Percentiles rank a stretch among this genome's conserved stretches.
Evolutionary conservation across 1,140 invertebrate species (phyloP).

Genomic region (Andrena cerasifolii): DNA sequence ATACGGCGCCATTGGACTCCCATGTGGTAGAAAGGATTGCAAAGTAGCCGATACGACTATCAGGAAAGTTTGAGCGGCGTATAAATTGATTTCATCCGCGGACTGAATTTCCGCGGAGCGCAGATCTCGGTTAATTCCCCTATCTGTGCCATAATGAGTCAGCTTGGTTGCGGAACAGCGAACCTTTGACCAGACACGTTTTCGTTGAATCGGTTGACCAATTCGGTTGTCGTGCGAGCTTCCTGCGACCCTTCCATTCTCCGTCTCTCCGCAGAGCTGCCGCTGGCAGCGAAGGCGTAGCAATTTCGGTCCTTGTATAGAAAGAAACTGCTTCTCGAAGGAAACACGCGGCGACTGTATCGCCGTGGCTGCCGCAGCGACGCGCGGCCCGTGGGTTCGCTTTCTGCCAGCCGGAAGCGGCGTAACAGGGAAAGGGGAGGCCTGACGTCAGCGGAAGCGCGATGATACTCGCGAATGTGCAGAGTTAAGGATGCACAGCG

Average conservation of each 20-base stretch:
- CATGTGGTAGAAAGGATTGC: too few relatives aligned
- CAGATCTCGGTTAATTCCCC: background rate
- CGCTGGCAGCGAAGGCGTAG: background rate
- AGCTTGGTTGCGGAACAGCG: background rate
- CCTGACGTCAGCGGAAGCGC: conserved; percentile 58
- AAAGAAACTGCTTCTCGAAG: background rate
- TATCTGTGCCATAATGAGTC: conserved; percentile 14
- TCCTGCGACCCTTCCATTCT: too few relatives aligned
- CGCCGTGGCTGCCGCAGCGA: background rate
- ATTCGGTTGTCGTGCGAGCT: background rate
- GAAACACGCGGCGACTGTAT: background rate
- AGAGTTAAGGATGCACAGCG: conserved; percentile 51
- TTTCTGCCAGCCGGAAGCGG: conserved; percentile 42
- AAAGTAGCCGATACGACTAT: too few relatives aligned
- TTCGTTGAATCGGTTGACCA: background rate
- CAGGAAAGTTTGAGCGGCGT: too few relatives aligned
- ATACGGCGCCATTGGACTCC: too few relatives aligned
- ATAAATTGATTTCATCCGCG: background rate
- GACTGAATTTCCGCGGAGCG: background rate
- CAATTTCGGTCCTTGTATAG: background rate
- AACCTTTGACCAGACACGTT: conserved; percentile 28
- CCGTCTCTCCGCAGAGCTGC: too few relatives aligned
- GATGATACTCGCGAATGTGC: conserved; percentile 49
- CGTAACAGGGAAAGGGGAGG: conserved; percentile 33
- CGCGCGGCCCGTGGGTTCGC: background rate